These are phyloP conservation scores for Tarsius wallacei DNA, from an alignment of 2,797 vertebrate genomes.

Conservation along the genomic window DNA sequence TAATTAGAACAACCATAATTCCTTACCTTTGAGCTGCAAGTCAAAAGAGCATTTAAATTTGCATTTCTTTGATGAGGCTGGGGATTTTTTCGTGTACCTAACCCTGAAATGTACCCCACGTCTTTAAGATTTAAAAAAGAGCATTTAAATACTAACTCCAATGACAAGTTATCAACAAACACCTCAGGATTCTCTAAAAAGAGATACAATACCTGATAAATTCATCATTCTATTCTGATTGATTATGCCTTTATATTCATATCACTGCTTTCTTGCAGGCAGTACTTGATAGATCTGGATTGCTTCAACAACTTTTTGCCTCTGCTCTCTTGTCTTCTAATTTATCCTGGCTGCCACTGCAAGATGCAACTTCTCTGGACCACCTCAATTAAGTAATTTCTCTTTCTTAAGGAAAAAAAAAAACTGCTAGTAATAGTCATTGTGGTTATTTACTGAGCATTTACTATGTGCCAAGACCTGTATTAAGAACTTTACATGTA, in stretches of 20 bases:
- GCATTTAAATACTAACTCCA: slow-evolving; percentile 38
- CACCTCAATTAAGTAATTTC: not conserved
- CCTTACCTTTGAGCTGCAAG: slow-evolving; percentile 8
- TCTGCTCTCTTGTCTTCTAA: not conserved
- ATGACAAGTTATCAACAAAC: not conserved
- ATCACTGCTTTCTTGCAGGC: not conserved
- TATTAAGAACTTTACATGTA: not conserved
- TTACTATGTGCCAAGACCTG: not conserved
- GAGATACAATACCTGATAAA: not conserved
- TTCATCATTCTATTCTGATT: not conserved
- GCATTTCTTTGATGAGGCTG: no score
- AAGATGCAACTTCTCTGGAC: not conserved
- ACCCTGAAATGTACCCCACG: no score
- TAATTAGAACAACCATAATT: not conserved
- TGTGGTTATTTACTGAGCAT: not conserved
- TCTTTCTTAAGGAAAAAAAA: not conserved
- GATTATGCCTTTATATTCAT: not conserved
- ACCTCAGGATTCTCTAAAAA: slow-evolving; percentile 45
- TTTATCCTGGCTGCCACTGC: not conserved
- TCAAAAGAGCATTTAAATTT: slow-evolving; percentile 46
- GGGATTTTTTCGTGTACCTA: no score
- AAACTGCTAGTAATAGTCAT: not conserved
- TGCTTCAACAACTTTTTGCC: not conserved
- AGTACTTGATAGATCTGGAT: not conserved
- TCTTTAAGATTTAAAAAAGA: not conserved